Evolutionary conservation across 2,888 invertebrate genomes (phyloP).

Genomic region (Morpho achilles): DNA sequence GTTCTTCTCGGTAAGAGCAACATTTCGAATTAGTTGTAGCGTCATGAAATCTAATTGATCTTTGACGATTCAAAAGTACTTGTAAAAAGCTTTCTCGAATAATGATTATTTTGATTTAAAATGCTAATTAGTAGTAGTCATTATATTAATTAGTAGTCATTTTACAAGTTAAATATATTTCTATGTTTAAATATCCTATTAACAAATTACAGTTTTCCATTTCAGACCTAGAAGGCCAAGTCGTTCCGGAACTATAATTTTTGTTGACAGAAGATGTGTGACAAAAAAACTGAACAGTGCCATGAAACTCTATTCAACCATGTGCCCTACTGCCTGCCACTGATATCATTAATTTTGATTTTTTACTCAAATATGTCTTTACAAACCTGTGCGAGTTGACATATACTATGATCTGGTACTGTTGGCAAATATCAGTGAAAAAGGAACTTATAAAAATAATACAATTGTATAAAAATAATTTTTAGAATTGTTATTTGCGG

Average conservation of each 20-base stretch:
- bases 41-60: too few relatives aligned
- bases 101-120: neutral
- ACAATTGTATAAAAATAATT: too few relatives aligned
- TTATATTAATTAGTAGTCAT: too few relatives aligned
- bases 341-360: constrained; percentile 77
- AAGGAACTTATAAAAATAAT: constrained; percentile 1
- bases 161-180: too few relatives aligned
- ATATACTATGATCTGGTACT: constrained; percentile 40
- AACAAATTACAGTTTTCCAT: too few relatives aligned
- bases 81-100: too few relatives aligned
- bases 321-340: constrained; percentile 70
- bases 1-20: too few relatives aligned
- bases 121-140: neutral
- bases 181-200: neutral
- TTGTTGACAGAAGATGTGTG: neutral
- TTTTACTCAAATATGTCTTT: constrained; percentile 76
- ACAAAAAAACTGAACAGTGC: constrained; percentile 6
- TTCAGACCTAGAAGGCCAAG: neutral
- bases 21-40: too few relatives aligned
- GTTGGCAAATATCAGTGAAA: constrained; percentile 38
- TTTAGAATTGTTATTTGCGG: too few relatives aligned
- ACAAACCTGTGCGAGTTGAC: constrained; percentile 73
- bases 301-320: constrained; percentile 24
- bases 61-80: too few relatives aligned
- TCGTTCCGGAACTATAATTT: constrained; percentile 22